These are phyloP conservation scores for Acrobeloides nanus DNA, from an alignment of 2,888 invertebrate genomes.

Conservation along the genomic window DNA sequence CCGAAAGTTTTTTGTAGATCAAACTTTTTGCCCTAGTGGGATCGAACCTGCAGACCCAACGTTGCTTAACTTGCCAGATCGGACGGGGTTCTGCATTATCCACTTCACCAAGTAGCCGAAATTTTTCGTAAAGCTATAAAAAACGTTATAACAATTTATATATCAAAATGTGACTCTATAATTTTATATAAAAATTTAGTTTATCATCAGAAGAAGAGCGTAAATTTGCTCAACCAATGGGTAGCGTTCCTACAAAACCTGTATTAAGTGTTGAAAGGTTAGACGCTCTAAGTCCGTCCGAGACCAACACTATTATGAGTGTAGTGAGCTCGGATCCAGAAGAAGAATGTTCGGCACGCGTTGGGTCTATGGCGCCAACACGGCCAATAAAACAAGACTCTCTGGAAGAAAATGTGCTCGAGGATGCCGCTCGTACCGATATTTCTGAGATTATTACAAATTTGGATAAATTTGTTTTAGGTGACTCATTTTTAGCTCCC, in stretches of 20 bases:
- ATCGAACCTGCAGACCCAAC: no score
- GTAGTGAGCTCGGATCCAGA: slow-evolving; percentile 16
- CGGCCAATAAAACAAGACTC: slow-evolving; percentile 15
- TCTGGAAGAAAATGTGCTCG: slow-evolving; percentile 27
- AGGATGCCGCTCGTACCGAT: slow-evolving; percentile 21
- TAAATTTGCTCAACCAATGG: neutral
- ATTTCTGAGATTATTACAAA: slow-evolving; percentile 70
- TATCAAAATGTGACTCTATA: no score
- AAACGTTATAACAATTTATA: no score
- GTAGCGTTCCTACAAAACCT: slow-evolving; percentile 10
- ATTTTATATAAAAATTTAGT: slow-evolving; percentile 3
- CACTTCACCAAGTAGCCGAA: no score
- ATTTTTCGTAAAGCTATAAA: no score
- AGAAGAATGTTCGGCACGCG: slow-evolving; percentile 1
- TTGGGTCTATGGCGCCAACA: neutral
- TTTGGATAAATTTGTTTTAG: slow-evolving; percentile 80
- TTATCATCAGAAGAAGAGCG: slow-evolving; percentile 7
- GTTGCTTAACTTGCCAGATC: no score
- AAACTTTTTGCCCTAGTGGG: no score
- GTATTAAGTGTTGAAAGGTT: slow-evolving; percentile 18
- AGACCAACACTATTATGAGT: neutral
- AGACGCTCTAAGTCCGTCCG: no score
- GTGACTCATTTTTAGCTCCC: no score
- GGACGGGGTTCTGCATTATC: no score
- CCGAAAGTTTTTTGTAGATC: no score